These are phyloP conservation scores for human DNA, from an alignment of 2,113 vertebrate genomes.

Conservation along the genomic window DNA sequence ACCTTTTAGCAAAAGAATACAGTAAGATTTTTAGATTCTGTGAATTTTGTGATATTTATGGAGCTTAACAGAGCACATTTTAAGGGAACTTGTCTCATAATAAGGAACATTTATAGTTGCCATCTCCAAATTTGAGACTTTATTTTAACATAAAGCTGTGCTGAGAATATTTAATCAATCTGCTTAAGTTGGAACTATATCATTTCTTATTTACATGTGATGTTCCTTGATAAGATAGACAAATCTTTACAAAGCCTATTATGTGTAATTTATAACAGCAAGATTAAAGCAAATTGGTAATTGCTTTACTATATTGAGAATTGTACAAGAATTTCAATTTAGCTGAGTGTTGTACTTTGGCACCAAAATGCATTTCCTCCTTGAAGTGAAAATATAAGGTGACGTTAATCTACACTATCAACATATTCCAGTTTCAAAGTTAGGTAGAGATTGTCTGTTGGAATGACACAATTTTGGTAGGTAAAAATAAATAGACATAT, in stretches of 20 bases:
- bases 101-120: slow-evolving; percentile 73
- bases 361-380: slow-evolving; percentile 7
- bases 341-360: neutral
- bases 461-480: neutral
- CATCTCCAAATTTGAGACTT: slow-evolving; percentile 73
- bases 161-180: slow-evolving; percentile 72
- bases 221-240: slow-evolving; percentile 4
- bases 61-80: slow-evolving; percentile 62
- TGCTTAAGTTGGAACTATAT: slow-evolving; percentile 61
- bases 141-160: slow-evolving; percentile 74
- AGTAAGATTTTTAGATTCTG: slow-evolving; percentile 60
- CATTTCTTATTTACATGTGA: slow-evolving; percentile 43
- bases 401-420: neutral
- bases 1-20: slow-evolving; percentile 43
- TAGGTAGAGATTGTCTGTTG: neutral
- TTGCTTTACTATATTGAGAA: neutral
- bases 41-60: slow-evolving; percentile 73
- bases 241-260: slow-evolving; percentile 4
- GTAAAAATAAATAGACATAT: neutral
- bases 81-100: slow-evolving; percentile 68
- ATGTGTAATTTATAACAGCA: neutral
- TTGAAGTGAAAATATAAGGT: neutral
- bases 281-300: slow-evolving; percentile 4
- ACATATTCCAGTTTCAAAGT: neutral
- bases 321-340: neutral